A percentile compares a stretch with the other conserved stretches of the same genome.
Evolutionary conservation across 2,113 vertebrate genomes (phyloP).

Genomic region (Coracopsis vasa): DNA sequence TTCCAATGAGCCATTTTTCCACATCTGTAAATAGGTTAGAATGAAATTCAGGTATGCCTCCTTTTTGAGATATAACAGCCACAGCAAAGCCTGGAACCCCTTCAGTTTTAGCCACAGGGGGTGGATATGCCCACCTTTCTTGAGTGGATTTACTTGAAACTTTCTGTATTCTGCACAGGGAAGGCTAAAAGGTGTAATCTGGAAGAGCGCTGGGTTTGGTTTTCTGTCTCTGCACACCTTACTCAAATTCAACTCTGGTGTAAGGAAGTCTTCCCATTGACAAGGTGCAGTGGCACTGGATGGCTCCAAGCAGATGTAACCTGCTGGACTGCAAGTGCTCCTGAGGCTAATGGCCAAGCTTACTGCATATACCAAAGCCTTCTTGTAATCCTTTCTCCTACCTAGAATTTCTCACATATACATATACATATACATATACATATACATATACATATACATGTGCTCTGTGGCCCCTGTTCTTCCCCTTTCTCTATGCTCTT

Average conservation of each 20-base stretch:
- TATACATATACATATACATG: rapidly evolving
- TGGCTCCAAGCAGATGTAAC: not conserved
- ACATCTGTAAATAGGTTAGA: not conserved
- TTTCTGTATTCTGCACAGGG: not conserved
- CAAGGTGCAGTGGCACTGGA: not conserved
- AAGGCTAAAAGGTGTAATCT: not conserved
- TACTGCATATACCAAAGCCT: not conserved
- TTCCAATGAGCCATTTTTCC: conserved; percentile 15
- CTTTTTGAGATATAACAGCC: not conserved
- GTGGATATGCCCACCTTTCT: not conserved
- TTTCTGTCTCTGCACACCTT: not conserved
- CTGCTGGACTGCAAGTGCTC: not conserved
- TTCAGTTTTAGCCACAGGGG: not conserved
- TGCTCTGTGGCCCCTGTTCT: not conserved
- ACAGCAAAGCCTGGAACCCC: not conserved
- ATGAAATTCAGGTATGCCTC: conserved; percentile 6
- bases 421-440: rapidly evolving
- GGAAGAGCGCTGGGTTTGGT: not conserved
- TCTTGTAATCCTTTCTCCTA: not conserved
- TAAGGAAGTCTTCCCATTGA: not conserved
- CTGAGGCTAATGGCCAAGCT: not conserved
- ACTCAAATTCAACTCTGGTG: not conserved
- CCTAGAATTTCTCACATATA: not conserved
- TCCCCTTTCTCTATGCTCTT: not conserved
- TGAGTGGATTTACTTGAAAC: not conserved